These are phyloP conservation scores for Oreonectes daqikongensis DNA, from an alignment of 2,797 vertebrate genomes.

Conservation along the genomic window DNA sequence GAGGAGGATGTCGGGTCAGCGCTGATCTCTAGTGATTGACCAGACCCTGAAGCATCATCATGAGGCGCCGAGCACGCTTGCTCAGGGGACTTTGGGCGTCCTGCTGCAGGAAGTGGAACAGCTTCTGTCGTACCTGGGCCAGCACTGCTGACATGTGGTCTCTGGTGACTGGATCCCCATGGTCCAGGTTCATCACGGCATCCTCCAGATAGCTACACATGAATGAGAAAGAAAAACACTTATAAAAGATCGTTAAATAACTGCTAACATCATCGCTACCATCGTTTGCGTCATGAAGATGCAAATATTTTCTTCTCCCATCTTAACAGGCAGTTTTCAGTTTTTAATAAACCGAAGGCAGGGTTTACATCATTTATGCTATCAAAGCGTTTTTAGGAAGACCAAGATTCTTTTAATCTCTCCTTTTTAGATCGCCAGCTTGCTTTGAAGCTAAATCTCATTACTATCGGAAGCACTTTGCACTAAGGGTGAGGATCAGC, in stretches of 20 bases:
- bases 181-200: constrained; percentile 96
- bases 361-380: constrained; percentile 32
- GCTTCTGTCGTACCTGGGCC: constrained; percentile 91
- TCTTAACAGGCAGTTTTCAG: background rate
- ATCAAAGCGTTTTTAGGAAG: constrained; percentile 18
- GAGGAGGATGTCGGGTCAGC: background rate
- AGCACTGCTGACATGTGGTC: constrained; percentile 97
- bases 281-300: background rate
- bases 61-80: constrained; percentile 90
- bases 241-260: constrained; percentile 10
- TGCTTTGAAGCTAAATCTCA: constrained; percentile 56
- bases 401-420: constrained; percentile 47
- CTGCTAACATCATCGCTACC: background rate
- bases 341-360: constrained; percentile 19
- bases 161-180: constrained; percentile 91
- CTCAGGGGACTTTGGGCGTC: constrained; percentile 86
- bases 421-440: constrained; percentile 45
- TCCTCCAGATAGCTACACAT: constrained; percentile 90
- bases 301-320: constrained; percentile 9
- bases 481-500: background rate
- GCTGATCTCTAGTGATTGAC: constrained; percentile 77
- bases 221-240: background rate
- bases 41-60: constrained; percentile 96
- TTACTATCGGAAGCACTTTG: constrained; percentile 44
- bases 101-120: constrained; percentile 90